phyloP scores from a whole-genome alignment of 2,797 vertebrate species.

The Falco concolor region DNA sequence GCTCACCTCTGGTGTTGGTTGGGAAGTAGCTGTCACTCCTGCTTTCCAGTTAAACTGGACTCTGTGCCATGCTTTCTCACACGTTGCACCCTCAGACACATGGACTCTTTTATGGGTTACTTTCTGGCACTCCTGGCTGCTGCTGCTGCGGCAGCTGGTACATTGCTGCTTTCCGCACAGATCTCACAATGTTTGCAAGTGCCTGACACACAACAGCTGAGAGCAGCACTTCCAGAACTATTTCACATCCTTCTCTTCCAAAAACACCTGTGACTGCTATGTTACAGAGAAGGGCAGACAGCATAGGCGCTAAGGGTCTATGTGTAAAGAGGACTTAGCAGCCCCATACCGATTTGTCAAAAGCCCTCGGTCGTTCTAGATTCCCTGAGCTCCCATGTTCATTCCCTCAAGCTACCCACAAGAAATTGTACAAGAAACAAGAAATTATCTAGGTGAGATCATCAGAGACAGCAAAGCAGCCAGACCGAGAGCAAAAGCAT shows the following conservation, averaged over 20 bases:
- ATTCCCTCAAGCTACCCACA: background rate
- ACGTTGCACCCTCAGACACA: background rate
- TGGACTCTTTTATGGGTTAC: background rate
- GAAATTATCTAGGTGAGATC: background rate
- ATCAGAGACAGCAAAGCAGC: background rate
- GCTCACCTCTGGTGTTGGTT: accelerated
- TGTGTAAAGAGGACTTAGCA: accelerated
- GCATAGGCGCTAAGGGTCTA: background rate
- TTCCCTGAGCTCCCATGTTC: background rate
- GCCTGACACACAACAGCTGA: background rate
- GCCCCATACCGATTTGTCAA: background rate
- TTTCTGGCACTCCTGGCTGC: background rate
- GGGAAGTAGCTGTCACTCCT: background rate
- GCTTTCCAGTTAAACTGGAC: background rate
- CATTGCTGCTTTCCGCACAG: background rate
- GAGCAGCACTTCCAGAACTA: background rate
- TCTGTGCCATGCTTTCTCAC: background rate
- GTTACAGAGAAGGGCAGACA: background rate
- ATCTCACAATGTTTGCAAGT: background rate
- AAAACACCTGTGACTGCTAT: background rate
- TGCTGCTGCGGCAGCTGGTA: background rate
- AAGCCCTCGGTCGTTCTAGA: background rate
- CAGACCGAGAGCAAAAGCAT: background rate
- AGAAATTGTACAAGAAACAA: background rate
- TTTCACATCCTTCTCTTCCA: background rate